A percentile compares a stretch with the other conserved stretches of the same genome.
These are phyloP conservation scores for Omphaloscelis lunosa DNA, from an alignment of 2,888 invertebrate species.

Conservation along the genomic window DNA sequence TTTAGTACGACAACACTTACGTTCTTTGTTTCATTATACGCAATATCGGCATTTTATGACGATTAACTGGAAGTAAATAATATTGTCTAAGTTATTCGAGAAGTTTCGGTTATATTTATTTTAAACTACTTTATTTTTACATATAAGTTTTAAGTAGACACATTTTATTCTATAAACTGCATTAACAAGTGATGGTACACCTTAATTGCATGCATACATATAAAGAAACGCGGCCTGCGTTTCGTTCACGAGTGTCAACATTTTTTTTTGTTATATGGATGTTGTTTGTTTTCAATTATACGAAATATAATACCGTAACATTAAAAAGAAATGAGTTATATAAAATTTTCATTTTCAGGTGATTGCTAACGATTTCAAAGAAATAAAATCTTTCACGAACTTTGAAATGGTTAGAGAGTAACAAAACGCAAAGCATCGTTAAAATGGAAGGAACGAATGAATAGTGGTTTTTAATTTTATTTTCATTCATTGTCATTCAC, in stretches of 20 bases:
- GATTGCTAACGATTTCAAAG: neutral
- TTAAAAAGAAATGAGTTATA: neutral
- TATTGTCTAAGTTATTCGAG: neutral
- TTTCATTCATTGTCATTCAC: slow-evolving; percentile 23
- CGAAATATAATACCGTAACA: neutral
- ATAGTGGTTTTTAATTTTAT: neutral
- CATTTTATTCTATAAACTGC: neutral
- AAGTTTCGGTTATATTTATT: fast-evolving
- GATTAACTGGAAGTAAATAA: neutral
- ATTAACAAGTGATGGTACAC: neutral
- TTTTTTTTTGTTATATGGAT: neutral
- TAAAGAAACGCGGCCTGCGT: slow-evolving; percentile 36
- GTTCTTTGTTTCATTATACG: slow-evolving; percentile 7
- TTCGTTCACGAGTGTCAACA: slow-evolving; percentile 24
- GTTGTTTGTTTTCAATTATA: neutral
- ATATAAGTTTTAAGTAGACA: fast-evolving
- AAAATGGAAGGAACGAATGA: slow-evolving; percentile 41
- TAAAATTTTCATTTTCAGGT: neutral
- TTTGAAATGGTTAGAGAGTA: slow-evolving; percentile 16
- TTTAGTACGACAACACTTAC: slow-evolving; percentile 17
- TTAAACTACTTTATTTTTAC: fast-evolving
- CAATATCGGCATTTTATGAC: neutral
- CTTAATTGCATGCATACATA: neutral
- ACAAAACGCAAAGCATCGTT: slow-evolving; percentile 69
- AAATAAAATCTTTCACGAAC: neutral